Percentiles rank a stretch among this genome's conserved stretches.
Conservation (phyloP, 2,797 vertebrate species). For the Eupleurogrammus muticus region DNA sequence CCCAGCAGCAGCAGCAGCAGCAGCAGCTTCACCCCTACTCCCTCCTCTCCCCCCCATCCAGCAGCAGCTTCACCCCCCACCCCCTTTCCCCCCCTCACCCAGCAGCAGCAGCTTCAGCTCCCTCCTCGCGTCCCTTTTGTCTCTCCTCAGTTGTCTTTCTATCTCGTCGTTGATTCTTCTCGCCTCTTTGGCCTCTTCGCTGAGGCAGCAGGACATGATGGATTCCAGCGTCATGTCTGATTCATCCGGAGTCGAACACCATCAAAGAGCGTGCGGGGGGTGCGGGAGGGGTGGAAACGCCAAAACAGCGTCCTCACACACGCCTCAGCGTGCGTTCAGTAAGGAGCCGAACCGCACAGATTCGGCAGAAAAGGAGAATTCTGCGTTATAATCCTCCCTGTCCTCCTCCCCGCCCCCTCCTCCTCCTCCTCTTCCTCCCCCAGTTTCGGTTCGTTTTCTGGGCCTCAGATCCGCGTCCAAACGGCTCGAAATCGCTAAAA, state of each 20-base stretch:
- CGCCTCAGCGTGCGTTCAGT: too few relatives aligned
- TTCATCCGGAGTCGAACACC: too few relatives aligned
- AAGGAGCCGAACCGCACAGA: too few relatives aligned
- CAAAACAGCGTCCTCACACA: too few relatives aligned
- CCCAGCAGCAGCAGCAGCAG: conserved; percentile 72
- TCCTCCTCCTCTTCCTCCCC: background rate
- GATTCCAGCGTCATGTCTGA: conserved; percentile 97
- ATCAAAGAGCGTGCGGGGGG: too few relatives aligned
- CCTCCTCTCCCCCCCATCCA: conserved; percentile 73
- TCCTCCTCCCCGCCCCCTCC: background rate
- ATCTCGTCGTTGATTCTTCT: conserved; percentile 96
- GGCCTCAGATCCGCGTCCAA: conserved; percentile 11
- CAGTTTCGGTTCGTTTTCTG: conserved; percentile 56
- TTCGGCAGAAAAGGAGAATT: too few relatives aligned
- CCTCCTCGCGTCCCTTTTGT: conserved; percentile 92
- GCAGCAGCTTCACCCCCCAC: background rate
- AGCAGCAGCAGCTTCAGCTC: conserved; percentile 94
- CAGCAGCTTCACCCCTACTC: conserved; percentile 94
- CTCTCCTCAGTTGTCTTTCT: conserved; percentile 93
- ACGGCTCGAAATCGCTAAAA: too few relatives aligned
- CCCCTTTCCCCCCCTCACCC: conserved; percentile 67
- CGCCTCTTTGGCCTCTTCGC: conserved; percentile 96
- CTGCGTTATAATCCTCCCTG: too few relatives aligned
- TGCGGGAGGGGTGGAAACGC: too few relatives aligned
- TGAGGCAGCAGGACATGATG: conserved; percentile 98